Percentiles rank a stretch among this genome's conserved stretches.
phyloP scores from a whole-genome alignment of 1,140 invertebrate species.

The Bombyx mandarina region DNA sequence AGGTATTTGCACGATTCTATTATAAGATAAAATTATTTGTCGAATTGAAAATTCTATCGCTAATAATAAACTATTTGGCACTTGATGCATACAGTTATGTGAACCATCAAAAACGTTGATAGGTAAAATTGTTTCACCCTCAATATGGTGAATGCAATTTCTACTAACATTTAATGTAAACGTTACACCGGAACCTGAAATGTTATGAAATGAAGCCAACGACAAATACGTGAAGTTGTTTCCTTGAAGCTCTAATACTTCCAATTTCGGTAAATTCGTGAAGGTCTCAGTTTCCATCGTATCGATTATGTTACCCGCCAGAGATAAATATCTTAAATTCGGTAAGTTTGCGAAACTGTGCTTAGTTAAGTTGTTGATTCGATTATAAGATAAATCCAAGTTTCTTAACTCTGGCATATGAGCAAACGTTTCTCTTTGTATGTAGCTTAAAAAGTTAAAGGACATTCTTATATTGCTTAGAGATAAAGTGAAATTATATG shows the following conservation, averaged over 20 bases:
- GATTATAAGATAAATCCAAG: slow-evolving; percentile 80
- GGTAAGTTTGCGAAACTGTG: slow-evolving; percentile 77
- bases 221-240: slow-evolving; percentile 79
- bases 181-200: slow-evolving; percentile 73
- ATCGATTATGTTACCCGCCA: slow-evolving; percentile 77
- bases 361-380: slow-evolving; percentile 73
- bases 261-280: slow-evolving; percentile 76
- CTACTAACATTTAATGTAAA: slow-evolving; percentile 78
- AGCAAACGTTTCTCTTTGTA: slow-evolving; percentile 77
- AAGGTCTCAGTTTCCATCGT: slow-evolving; percentile 77
- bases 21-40: slow-evolving; percentile 81
- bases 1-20: slow-evolving; percentile 79
- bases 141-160: slow-evolving; percentile 76
- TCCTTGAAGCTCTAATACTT: slow-evolving; percentile 80
- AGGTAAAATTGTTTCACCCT: slow-evolving; percentile 71
- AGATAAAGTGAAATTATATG: slow-evolving; percentile 80
- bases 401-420: slow-evolving; percentile 76
- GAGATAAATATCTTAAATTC: slow-evolving; percentile 78
- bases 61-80: slow-evolving; percentile 77
- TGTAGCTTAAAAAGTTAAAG: slow-evolving; percentile 77
- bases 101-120: slow-evolving; percentile 81
- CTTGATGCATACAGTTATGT: slow-evolving; percentile 76
- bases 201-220: slow-evolving; percentile 77
- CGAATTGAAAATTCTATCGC: slow-evolving; percentile 74
- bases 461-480: slow-evolving; percentile 83